Base-by-base conservation (phyloP, 2,797 vertebrate species). In the Propithecus deckenii region DNA sequence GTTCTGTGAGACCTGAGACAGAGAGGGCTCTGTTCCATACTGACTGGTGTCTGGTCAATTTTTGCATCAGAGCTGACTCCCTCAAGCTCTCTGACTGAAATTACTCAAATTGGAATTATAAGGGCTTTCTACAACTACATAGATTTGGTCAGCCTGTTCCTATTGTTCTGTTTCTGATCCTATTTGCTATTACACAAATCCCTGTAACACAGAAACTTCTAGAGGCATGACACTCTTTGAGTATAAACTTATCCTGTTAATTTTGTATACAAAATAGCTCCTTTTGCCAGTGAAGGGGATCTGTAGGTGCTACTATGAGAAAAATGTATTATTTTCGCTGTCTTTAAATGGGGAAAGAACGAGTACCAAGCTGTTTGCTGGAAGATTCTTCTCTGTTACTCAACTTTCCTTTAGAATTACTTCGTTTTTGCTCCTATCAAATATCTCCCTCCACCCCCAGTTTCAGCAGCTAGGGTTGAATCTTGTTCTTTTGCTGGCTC, bases 191-290 rank as follows among this genome's bases (percentile, higher is more conserved):
- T 86, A 86, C 4, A 59, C 7, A 95, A 91, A 71, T 90, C 71
- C 20, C 9, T 85, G 2, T 61, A 81, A 78, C 38, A 69, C 10
- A 89, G 48, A 35, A 83, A 87, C 96, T 80, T 88, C 88, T 80
- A 57, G 13, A 89, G 2, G 18, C 20, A 72, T 78, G 35, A 86
- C n/a, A 13, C 2, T 87, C 74, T 88, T 67, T 61, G 38, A 78
- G 6, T 59, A 12, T 67, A 92, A 83, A 85, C n/a, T 65, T 87
- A 92, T 25, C 20, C 15, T 76, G 10, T 79, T 91, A 50, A 75
- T 91, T 97, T 95, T 93, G 89, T 10, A 81, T 81, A 81, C 30
- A 93, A 89, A 96, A 72, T 86, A 59, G 75, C 18, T 74, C 46
- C 12, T 88, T 88, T 88, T 96, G 35, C 50, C 55, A 89, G 59